These are phyloP conservation scores for Hyposoter didymator DNA, from an alignment of 2,888 invertebrate species.

Conservation along the genomic window DNA sequence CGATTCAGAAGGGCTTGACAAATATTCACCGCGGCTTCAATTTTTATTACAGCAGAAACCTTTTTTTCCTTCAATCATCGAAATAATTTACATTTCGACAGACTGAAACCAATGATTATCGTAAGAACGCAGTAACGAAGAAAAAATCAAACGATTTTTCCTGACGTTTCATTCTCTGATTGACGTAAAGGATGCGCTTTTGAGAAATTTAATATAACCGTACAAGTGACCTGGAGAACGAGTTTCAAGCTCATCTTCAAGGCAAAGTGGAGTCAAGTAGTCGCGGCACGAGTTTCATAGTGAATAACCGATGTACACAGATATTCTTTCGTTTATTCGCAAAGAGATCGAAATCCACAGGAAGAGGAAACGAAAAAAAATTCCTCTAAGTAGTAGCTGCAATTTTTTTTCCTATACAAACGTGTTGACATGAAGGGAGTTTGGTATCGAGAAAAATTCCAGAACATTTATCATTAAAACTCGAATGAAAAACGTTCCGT, in stretches of 20 bases:
- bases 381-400: not conserved
- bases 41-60: not conserved
- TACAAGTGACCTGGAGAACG: slow-evolving; percentile 33
- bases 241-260: slow-evolving; percentile 11
- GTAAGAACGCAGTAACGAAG: not conserved
- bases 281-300: slow-evolving; percentile 9
- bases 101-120: not conserved
- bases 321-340: not conserved
- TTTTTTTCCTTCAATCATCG: not conserved
- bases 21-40: not conserved
- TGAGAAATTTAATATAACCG: slow-evolving; percentile 35
- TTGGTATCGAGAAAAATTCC: not conserved
- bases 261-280: slow-evolving; percentile 36
- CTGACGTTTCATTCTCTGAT: slow-evolving; percentile 31
- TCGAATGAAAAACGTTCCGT: not conserved
- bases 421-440: not conserved
- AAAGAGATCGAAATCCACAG: not conserved
- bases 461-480: not conserved
- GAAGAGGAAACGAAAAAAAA: not conserved
- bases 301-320: not conserved
- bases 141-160: slow-evolving; percentile 13
- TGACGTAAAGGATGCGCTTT: slow-evolving; percentile 14
- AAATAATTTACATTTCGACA: not conserved
- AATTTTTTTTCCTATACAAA: not conserved
- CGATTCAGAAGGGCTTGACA: not conserved